Conservation (phyloP, 2,797 vertebrate genomes). For the Heterohyrax brucei region DNA sequence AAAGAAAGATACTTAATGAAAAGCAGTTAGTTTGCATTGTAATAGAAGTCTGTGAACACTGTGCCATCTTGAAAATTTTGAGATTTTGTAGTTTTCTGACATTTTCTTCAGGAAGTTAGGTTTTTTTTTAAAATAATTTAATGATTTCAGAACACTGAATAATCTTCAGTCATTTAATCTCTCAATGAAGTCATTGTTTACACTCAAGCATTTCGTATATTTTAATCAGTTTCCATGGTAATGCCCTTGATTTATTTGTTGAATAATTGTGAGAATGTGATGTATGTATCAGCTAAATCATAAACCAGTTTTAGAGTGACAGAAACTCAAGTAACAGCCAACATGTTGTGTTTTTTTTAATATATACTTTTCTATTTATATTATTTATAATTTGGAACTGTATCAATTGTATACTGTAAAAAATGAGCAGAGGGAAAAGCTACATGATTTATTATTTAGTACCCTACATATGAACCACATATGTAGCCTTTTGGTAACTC, state of each 20-base stretch:
- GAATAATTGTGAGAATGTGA: constrained; percentile 11
- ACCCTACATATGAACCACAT: constrained; percentile 82
- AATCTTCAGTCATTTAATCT: constrained; percentile 64
- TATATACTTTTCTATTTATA: constrained; percentile 16
- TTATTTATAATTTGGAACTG: constrained; percentile 35
- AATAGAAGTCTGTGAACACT: constrained; percentile 19
- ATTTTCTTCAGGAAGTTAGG: not conserved
- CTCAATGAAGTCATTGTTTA: not conserved
- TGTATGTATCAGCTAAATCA: not conserved
- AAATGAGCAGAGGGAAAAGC: constrained; percentile 19
- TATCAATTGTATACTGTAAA: not conserved
- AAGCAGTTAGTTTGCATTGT: constrained; percentile 53
- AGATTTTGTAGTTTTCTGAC: constrained; percentile 19
- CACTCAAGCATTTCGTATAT: not conserved
- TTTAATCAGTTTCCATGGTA: constrained; percentile 28
- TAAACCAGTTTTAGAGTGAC: not conserved
- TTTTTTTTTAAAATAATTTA: constrained; percentile 1
- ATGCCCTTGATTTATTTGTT: constrained; percentile 44
- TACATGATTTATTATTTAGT: constrained; percentile 82
- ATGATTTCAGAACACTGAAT: constrained; percentile 19
- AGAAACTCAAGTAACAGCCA: constrained; percentile 22
- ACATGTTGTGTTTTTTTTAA: not conserved
- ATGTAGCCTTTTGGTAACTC: constrained; percentile 86
- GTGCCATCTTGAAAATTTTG: not conserved
- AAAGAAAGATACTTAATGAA: not conserved